Evolutionary conservation across 2,113 vertebrate genomes (phyloP).

Genomic region (Pica pica): DNA sequence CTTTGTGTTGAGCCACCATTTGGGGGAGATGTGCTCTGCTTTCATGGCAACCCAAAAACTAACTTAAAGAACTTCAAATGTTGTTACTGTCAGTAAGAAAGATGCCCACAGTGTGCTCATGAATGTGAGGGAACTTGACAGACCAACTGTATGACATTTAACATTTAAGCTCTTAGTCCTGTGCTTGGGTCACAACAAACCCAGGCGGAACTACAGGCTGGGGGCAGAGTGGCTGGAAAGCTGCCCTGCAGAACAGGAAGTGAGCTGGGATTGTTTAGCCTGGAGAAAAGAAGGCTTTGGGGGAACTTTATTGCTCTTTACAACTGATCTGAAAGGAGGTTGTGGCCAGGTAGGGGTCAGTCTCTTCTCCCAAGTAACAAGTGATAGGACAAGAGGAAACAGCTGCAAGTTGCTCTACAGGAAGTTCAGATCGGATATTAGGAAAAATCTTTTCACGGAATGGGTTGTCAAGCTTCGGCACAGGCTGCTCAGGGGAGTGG

Average conservation of each 20-base stretch:
- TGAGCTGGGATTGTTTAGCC: not conserved
- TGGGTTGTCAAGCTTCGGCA: not conserved
- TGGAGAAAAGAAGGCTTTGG: not conserved
- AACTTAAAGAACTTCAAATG: not conserved
- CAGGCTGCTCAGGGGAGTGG: not conserved
- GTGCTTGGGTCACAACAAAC: not conserved
- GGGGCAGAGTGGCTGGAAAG: not conserved
- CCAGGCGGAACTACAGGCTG: not conserved
- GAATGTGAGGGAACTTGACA: not conserved
- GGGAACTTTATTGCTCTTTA: not conserved
- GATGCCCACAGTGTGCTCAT: not conserved
- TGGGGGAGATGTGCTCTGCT: not conserved
- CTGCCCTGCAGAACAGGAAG: not conserved
- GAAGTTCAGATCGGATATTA: not conserved
- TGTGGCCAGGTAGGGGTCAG: too few relatives aligned
- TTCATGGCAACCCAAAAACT: not conserved
- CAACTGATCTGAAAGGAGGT: not conserved
- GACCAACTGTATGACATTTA: not conserved
- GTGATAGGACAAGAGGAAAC: not conserved
- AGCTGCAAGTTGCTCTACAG: not conserved
- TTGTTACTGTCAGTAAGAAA: not conserved
- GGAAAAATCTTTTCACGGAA: not conserved
- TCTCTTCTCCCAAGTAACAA: not conserved
- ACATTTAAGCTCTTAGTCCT: not conserved
- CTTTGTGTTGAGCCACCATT: not conserved